phyloP scores from a whole-genome alignment of 2,113 vertebrate genomes.

The Typhlomys cinereus region DNA sequence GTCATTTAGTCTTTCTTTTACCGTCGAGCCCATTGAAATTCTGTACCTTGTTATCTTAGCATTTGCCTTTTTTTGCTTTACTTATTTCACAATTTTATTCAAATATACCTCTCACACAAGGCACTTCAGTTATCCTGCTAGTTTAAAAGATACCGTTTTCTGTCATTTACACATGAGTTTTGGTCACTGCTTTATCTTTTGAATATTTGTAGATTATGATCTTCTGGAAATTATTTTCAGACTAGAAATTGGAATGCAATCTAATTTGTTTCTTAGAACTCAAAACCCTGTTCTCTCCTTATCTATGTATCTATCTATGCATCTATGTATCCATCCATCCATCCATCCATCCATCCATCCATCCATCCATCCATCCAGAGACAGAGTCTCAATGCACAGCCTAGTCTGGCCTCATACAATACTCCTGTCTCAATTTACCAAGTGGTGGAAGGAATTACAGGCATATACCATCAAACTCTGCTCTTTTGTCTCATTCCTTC shows the following conservation, averaged over 20 bases:
- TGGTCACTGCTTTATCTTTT: conserved; percentile 3
- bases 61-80: conserved; percentile 24
- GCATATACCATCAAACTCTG: background rate
- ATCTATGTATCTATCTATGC: too few relatives aligned
- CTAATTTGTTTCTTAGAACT: conserved; percentile 20
- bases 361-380: background rate
- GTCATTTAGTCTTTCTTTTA: background rate
- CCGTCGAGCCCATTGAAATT: background rate
- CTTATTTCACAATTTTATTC: conserved; percentile 31
- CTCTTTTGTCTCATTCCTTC: background rate
- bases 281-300: too few relatives aligned
- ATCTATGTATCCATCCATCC: too few relatives aligned
- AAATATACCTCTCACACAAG: background rate
- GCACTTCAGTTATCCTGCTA: background rate
- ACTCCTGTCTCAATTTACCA: background rate
- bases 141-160: background rate
- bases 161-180: background rate
- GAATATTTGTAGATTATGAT: conserved; percentile 19
- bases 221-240: background rate
- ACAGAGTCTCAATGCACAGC: background rate
- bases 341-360: background rate
- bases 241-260: background rate
- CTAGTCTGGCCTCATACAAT: background rate
- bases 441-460: background rate
- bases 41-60: background rate